These are phyloP conservation scores for Castor canadensis DNA, from an alignment of 2,113 vertebrate species.

Conservation along the genomic window DNA sequence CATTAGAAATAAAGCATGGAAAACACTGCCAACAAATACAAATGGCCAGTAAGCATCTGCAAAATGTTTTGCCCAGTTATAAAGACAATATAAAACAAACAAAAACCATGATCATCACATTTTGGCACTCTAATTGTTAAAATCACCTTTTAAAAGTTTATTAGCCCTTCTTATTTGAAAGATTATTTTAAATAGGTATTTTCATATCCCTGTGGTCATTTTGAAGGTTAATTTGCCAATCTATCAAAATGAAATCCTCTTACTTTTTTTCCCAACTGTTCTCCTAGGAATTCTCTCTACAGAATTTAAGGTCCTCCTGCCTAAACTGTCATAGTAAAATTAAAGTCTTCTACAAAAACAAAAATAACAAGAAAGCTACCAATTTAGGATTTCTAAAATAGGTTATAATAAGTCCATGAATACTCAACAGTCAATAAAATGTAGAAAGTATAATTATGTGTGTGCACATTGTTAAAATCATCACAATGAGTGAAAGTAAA, in stretches of 20 bases:
- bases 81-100: constrained; percentile 1
- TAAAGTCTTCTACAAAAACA: neutral
- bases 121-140: neutral
- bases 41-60: neutral
- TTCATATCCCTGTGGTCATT: neutral
- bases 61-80: neutral
- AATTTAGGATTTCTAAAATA: neutral
- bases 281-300: neutral
- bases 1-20: neutral
- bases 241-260: neutral
- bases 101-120: neutral
- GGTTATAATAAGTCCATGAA: neutral
- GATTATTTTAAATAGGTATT: neutral
- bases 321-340: neutral
- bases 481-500: neutral
- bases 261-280: neutral
- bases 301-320: neutral
- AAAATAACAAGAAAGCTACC: neutral
- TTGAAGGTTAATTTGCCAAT: neutral
- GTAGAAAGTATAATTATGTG: neutral
- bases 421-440: neutral
- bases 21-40: neutral
- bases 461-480: neutral
- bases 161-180: neutral
- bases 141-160: neutral